Evolutionary conservation across 2,888 invertebrate genomes (phyloP).

Genomic region (Drosophila subsilvestris): DNA sequence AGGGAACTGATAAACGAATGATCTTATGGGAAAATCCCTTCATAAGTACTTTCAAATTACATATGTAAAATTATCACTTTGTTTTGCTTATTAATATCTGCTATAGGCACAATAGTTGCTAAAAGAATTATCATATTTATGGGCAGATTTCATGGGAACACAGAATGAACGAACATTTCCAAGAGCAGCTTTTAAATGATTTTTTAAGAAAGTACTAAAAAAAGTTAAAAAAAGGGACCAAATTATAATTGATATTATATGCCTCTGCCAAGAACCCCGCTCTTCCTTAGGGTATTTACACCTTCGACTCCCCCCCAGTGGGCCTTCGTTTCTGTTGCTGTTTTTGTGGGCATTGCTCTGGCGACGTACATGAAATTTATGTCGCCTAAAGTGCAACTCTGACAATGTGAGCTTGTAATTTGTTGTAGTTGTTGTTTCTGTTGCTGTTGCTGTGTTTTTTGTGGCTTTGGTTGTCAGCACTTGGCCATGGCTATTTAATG

Average conservation of each 20-base stretch:
- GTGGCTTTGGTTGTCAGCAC: slow-evolving; percentile 62
- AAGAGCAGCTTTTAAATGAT: neutral
- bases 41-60: neutral
- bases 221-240: neutral
- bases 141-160: neutral
- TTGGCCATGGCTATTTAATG: slow-evolving; percentile 78
- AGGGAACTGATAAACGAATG: no score
- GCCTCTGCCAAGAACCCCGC: neutral
- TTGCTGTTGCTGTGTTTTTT: slow-evolving; percentile 21
- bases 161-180: neutral
- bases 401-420: slow-evolving; percentile 80
- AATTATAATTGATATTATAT: no score
- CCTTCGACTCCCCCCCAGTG: neutral
- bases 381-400: slow-evolving; percentile 78
- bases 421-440: slow-evolving; percentile 58
- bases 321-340: slow-evolving; percentile 15
- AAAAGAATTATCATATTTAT: neutral
- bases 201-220: neutral
- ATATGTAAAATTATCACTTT: neutral
- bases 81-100: neutral
- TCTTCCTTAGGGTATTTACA: slow-evolving; percentile 8
- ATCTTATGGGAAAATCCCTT: neutral
- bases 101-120: neutral
- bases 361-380: slow-evolving; percentile 74
- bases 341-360: slow-evolving; percentile 36